These are phyloP conservation scores for Conus canariensis DNA, from an alignment of 2,888 invertebrate species.

Conservation along the genomic window DNA sequence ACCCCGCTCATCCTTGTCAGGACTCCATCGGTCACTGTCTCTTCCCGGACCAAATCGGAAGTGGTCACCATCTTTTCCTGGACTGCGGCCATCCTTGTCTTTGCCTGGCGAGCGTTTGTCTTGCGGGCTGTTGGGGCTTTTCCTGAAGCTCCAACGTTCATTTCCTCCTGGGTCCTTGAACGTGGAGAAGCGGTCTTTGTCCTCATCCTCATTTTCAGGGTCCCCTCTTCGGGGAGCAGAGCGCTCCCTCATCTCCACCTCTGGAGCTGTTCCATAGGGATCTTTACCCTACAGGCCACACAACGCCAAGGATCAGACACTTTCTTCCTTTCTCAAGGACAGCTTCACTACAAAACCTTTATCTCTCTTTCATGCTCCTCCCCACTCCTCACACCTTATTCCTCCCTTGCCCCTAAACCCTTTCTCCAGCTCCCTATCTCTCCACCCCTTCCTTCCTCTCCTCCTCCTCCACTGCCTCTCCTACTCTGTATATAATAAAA, in stretches of 20 bases:
- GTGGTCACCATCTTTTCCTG: conserved; percentile 23
- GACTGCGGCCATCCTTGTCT: conserved; percentile 20
- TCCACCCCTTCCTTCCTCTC: too few species aligned
- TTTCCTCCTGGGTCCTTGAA: conserved; percentile 7
- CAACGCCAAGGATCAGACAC: not conserved
- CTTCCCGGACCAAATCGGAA: not conserved
- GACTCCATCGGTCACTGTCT: conserved; percentile 1
- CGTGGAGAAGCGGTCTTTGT: conserved; percentile 12
- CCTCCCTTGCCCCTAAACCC: too few species aligned
- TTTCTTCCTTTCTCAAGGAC: not conserved
- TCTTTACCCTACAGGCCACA: conserved; percentile 25
- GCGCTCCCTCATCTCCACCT: conserved; percentile 3
- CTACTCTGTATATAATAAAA: too few species aligned
- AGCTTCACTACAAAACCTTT: not conserved
- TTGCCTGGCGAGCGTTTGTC: not conserved
- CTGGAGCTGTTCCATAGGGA: conserved; percentile 6
- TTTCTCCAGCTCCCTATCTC: too few species aligned
- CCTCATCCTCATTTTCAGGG: not conserved
- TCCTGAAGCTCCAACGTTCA: conserved; percentile 13
- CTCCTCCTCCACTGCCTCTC: too few species aligned
- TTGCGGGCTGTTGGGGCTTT: not conserved
- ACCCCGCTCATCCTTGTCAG: not conserved
- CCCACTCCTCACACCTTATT: too few species aligned
- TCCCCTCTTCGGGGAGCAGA: not conserved
- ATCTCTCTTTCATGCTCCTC: not conserved